These are phyloP conservation scores for Cichladusa arquata DNA, from an alignment of 2,113 vertebrate genomes.

Conservation along the genomic window DNA sequence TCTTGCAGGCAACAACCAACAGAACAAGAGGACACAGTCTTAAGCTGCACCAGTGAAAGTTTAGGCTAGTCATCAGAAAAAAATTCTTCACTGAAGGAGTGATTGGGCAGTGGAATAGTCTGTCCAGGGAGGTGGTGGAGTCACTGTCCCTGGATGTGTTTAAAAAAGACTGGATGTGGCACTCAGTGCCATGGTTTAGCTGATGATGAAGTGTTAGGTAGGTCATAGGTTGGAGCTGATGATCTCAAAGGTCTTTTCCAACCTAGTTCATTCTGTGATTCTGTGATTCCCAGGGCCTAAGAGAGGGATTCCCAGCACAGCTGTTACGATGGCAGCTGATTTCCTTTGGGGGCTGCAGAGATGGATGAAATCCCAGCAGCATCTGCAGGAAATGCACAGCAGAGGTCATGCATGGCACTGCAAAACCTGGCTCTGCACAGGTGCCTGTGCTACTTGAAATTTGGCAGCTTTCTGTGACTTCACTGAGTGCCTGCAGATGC, in stretches of 20 bases:
- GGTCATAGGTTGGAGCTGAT: neutral
- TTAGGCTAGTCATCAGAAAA: neutral
- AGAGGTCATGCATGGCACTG: neutral
- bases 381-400: neutral
- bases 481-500: neutral
- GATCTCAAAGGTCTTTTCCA: neutral
- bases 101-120: neutral
- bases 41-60: neutral
- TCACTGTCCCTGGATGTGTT: neutral
- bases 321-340: neutral
- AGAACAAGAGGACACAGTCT: neutral
- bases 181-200: neutral
- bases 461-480: neutral
- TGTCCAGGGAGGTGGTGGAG: neutral
- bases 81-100: neutral
- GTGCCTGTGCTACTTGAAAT: neutral
- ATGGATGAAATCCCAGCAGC: neutral
- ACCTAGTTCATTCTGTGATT: neutral
- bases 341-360: neutral
- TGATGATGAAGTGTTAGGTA: neutral
- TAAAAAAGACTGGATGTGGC: neutral
- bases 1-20: neutral
- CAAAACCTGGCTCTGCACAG: neutral
- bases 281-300: accelerated
- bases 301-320: neutral